A percentile compares a stretch with the other conserved stretches of the same genome.
These are phyloP conservation scores for Dryoscopus gambensis DNA, from an alignment of 2,113 vertebrate genomes.

Conservation along the genomic window DNA sequence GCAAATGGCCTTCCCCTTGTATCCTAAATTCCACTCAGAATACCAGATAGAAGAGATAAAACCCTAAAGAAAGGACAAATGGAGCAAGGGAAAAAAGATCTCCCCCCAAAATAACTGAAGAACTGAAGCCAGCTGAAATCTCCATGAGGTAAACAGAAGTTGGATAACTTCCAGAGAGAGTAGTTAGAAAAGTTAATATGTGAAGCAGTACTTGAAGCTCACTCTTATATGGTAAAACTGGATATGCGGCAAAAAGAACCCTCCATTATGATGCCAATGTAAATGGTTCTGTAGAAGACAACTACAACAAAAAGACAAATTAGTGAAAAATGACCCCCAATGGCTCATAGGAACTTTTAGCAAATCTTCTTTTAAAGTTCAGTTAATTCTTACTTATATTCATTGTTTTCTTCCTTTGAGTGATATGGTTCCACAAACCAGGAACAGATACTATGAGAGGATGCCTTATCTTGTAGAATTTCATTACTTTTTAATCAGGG, in stretches of 20 bases:
- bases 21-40: background rate
- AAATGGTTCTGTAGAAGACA: background rate
- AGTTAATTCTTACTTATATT: background rate
- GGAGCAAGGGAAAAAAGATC: background rate
- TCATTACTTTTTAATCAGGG: background rate
- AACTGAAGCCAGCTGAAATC: background rate
- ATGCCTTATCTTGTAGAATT: background rate
- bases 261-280: background rate
- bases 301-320: background rate
- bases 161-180: background rate
- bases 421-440: background rate
- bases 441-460: background rate
- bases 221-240: background rate
- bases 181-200: background rate
- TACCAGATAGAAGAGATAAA: background rate
- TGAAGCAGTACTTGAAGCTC: background rate
- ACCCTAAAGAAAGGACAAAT: background rate
- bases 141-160: background rate
- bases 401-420: background rate
- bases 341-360: background rate
- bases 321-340: background rate
- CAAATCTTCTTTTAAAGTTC: background rate
- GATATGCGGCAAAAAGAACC: background rate
- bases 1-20: background rate
- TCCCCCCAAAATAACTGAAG: background rate